Percentiles rank a stretch among this genome's conserved stretches.
Evolutionary conservation across 2,888 invertebrate species (phyloP).

Genomic region (Scaptomyza parva): DNA sequence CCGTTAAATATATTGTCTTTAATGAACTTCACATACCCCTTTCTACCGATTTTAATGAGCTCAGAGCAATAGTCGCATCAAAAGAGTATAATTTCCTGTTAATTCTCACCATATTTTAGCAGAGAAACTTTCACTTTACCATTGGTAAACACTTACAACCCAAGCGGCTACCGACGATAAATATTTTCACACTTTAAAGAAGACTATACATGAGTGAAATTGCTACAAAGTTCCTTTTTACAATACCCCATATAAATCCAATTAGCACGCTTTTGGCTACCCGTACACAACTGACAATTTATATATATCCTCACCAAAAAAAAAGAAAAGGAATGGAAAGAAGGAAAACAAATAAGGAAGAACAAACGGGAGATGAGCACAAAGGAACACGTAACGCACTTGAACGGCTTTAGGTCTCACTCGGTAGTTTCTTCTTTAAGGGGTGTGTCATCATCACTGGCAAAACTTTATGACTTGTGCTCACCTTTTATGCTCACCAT

Average conservation of each 20-base stretch:
- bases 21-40: background rate
- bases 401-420: slow-evolving; percentile 6
- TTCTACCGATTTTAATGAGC: background rate
- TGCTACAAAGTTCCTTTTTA: slow-evolving; percentile 44
- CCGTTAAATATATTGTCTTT: too few species aligned
- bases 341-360: slow-evolving; percentile 39
- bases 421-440: slow-evolving; percentile 17
- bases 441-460: slow-evolving; percentile 52
- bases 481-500: slow-evolving; percentile 76
- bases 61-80: background rate
- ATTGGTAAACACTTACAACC: background rate
- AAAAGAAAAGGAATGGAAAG: background rate
- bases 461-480: slow-evolving; percentile 76
- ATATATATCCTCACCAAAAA: slow-evolving; percentile 12
- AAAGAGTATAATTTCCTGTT: background rate
- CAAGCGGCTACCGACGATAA: slow-evolving; percentile 2
- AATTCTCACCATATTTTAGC: slow-evolving; percentile 14
- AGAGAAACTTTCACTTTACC: background rate
- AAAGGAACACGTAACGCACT: slow-evolving; percentile 57
- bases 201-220: slow-evolving; percentile 31
- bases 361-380: slow-evolving; percentile 49
- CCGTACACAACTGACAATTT: slow-evolving; percentile 41
- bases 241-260: slow-evolving; percentile 73
- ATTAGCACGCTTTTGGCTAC: slow-evolving; percentile 77
- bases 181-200: slow-evolving; percentile 53